phyloP scores from a whole-genome alignment of 2,797 vertebrate species.

The Neopelma chrysocephalum region DNA sequence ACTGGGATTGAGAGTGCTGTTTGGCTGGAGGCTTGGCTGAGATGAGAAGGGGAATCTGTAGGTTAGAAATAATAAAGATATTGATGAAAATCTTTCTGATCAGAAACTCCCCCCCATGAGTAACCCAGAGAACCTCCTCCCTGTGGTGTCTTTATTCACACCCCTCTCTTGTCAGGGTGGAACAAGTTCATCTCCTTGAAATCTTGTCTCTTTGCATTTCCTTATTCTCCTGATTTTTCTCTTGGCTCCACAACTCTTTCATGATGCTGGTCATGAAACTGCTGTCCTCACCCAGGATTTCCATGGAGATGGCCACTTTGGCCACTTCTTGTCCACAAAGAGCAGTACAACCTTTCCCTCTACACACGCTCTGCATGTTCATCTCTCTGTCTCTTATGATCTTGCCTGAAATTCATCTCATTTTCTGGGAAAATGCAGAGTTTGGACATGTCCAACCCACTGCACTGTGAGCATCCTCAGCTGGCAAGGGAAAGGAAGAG shows the following conservation, averaged over 20 bases:
- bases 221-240: background rate
- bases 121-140: background rate
- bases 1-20: background rate
- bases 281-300: background rate
- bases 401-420: background rate
- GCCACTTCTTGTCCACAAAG: background rate
- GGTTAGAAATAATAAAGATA: background rate
- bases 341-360: background rate
- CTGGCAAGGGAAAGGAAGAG: background rate
- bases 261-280: background rate
- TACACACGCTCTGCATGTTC: rapidly evolving
- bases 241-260: background rate
- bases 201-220: background rate
- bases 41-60: background rate
- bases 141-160: background rate
- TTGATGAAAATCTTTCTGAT: background rate
- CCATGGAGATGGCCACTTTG: background rate
- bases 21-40: background rate
- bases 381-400: background rate
- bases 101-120: background rate
- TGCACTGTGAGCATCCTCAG: background rate
- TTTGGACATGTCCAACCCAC: background rate
- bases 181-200: background rate
- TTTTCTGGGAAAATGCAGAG: background rate
- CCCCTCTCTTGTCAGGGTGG: background rate